Percentiles rank a stretch among this genome's conserved stretches.
phyloP scores from a whole-genome alignment of 2,888 invertebrate species.

The Nemotelus pantherinus region DNA sequence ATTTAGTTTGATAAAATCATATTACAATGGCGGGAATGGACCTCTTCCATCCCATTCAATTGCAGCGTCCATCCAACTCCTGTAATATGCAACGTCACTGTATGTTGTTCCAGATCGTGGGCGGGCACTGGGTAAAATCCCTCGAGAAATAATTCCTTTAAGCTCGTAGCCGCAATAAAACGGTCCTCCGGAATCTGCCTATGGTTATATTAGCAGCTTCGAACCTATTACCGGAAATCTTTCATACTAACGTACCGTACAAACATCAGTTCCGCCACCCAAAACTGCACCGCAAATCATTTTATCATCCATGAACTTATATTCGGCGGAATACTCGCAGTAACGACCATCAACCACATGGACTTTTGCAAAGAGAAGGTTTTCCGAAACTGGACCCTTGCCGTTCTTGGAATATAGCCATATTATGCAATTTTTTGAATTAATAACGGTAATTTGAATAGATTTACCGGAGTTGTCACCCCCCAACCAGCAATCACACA shows the following conservation, averaged over 20 bases:
- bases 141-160: constrained; percentile 14
- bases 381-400: constrained; percentile 24
- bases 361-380: constrained; percentile 13
- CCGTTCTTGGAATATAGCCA: background rate
- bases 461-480: constrained; percentile 1
- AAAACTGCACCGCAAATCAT: constrained; percentile 26
- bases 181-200: constrained; percentile 27
- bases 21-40: constrained; percentile 28
- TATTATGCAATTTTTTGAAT: background rate
- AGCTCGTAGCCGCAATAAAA: constrained; percentile 1
- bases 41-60: constrained; percentile 16
- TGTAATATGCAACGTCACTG: constrained; percentile 22
- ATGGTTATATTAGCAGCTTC: background rate
- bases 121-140: constrained; percentile 17
- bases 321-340: constrained; percentile 20
- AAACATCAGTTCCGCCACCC: constrained; percentile 24
- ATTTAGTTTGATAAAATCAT: background rate
- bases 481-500: constrained; percentile 22
- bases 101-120: constrained; percentile 20
- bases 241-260: constrained; percentile 1
- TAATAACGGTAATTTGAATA: background rate
- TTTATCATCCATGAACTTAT: constrained; percentile 23
- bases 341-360: constrained; percentile 10
- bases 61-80: constrained; percentile 26
- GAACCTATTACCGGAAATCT: background rate